Evolutionary conservation across 2,888 invertebrate genomes (phyloP).

Genomic region (Polyploca ridens): DNA sequence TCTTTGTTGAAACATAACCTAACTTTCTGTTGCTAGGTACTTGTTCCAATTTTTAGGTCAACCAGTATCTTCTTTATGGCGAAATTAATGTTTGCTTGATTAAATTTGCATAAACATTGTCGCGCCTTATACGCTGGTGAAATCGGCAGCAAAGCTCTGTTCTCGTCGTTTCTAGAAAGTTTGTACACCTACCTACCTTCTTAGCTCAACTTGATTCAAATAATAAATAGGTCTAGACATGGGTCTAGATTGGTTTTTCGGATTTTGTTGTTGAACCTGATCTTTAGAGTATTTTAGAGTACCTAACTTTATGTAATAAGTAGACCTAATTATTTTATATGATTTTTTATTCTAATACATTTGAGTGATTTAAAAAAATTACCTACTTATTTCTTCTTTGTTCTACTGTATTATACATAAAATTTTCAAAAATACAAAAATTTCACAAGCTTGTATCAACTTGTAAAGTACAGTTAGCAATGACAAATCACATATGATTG

Average conservation of each 20-base stretch:
- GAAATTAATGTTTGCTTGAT: constrained; percentile 51
- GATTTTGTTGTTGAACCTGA: too few species aligned
- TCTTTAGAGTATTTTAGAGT: too few species aligned
- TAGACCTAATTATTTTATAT: too few species aligned
- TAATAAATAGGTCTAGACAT: not conserved
- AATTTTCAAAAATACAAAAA: not conserved
- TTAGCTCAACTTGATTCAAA: not conserved
- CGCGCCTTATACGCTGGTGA: constrained; percentile 34
- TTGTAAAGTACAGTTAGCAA: constrained; percentile 7
- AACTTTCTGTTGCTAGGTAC: constrained; percentile 38
- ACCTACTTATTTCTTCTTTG: not conserved
- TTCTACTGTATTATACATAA: not conserved
- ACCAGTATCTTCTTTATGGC: constrained; percentile 66
- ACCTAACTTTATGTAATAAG: too few species aligned
- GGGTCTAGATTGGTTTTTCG: not conserved
- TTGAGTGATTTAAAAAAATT: too few species aligned
- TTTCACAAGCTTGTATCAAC: constrained; percentile 28
- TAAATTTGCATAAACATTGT: constrained; percentile 56
- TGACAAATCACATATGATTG: constrained; percentile 9
- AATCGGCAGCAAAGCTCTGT: constrained; percentile 19
- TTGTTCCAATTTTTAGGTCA: constrained; percentile 67
- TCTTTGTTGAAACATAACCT: constrained; percentile 54
- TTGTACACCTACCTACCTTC: not conserved
- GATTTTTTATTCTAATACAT: too few species aligned
- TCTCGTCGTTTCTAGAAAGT: constrained; percentile 26